phyloP scores from a whole-genome alignment of 2,888 invertebrate genomes.

The Agapetus fuscipes region DNA sequence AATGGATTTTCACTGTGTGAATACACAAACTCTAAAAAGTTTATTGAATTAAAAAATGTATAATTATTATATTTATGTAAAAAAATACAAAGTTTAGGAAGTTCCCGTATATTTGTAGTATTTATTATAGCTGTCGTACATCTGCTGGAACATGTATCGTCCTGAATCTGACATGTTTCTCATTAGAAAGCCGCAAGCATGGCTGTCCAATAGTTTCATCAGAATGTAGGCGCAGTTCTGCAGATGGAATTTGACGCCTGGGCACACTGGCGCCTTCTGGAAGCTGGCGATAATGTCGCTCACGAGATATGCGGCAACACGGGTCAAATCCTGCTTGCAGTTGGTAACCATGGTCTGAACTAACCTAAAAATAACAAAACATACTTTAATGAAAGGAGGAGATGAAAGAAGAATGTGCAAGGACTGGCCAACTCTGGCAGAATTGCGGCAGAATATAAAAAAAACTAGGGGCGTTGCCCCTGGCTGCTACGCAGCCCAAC shows the following conservation, averaged over 20 bases:
- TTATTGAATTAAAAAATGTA: no score
- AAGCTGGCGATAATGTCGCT: constrained; percentile 35
- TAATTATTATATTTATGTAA: background rate
- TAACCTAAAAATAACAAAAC: constrained; percentile 7
- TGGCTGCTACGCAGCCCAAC: no score
- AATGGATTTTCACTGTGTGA: no score
- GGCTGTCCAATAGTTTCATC: constrained; percentile 34
- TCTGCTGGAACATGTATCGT: constrained; percentile 35
- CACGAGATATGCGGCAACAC: constrained; percentile 37
- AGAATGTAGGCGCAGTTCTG: constrained; percentile 35
- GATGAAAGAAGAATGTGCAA: background rate
- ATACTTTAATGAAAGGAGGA: background rate
- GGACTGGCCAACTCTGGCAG: no score
- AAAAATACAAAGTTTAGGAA: constrained; percentile 10
- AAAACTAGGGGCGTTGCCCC: no score
- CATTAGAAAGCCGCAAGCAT: constrained; percentile 37
- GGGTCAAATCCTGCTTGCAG: constrained; percentile 35
- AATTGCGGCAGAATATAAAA: no score
- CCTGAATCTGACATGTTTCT: constrained; percentile 35
- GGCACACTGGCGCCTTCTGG: constrained; percentile 31
- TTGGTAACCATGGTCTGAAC: constrained; percentile 33
- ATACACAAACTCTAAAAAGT: no score
- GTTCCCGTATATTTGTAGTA: constrained; percentile 44
- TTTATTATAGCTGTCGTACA: constrained; percentile 38
- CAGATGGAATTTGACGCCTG: constrained; percentile 34